Base-by-base conservation (phyloP, 1,140 invertebrate species). In the Sitobion miscanthi region DNA sequence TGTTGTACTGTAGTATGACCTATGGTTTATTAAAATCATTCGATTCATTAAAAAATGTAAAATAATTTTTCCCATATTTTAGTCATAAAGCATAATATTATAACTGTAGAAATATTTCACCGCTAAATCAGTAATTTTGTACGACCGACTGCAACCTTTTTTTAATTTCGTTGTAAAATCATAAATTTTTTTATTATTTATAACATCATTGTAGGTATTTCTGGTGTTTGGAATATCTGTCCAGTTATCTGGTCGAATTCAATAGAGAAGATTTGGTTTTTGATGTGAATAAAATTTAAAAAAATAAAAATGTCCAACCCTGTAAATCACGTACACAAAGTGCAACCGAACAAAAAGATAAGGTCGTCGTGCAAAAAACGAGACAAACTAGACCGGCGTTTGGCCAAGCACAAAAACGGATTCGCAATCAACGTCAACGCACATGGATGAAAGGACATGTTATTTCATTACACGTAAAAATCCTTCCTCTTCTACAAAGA, bases 381-480 rank as follows among this genome's bases (percentile, higher is more conserved):
- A 90, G 89, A 69, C 89, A 69, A 90, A 90, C 57, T 90, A 90
- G 89, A 90, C 89, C 89, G 89, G 87, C 47, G 86, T 49, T 88
- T 88, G 47, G 35, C 89, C 89, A 45, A 90, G 89, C 89, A 69
- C 89, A 30, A 69, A 90, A 90, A 90, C 38, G 89, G 57, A 90
- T 90, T 90, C 57, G 89, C 89, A 90, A 90, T 90, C 89, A 90
- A 90, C 89, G 89, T 90, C 89, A 69, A 90, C 89, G 89, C 57
- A 45, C 89, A 45, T 42, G 89, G 89, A 69, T 90, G 89, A 90
- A 90, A 90, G 89, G 89, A 69, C 89, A 90, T 69, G 89, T 90
- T 90, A 90, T 90, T 90, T 90, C 54, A 69, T 90, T 90, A 90
- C 38, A 30, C 54, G 89, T 45, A 62, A 90, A 89, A 90, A 52